Evolutionary conservation across 1,140 invertebrate genomes (phyloP).

Genomic region (Calliphora vicina): DNA sequence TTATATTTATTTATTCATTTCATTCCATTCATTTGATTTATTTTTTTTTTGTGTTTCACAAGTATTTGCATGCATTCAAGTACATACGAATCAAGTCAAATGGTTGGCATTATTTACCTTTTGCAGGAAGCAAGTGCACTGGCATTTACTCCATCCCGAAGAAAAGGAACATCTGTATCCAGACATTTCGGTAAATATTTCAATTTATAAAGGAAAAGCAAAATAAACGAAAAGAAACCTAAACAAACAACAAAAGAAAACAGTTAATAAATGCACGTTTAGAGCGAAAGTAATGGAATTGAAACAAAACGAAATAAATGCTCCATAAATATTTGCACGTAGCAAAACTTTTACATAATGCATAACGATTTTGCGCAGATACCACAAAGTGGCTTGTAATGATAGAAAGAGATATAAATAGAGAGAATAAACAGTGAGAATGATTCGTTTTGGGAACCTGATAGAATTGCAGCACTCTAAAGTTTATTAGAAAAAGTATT

Average conservation of each 20-base stretch:
- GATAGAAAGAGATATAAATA: background rate
- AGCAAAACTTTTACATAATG: background rate
- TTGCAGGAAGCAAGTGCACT: background rate
- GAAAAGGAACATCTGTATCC: background rate
- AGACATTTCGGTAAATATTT: background rate
- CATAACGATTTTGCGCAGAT: background rate
- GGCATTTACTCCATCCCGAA: background rate
- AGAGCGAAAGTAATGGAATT: conserved; percentile 1
- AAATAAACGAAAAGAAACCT: background rate
- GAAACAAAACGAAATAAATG: background rate
- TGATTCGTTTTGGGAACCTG: background rate
- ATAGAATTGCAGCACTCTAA: background rate
- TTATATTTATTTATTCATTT: background rate
- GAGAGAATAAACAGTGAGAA: background rate
- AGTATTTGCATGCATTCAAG: background rate
- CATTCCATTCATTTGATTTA: background rate
- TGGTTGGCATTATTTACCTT: background rate
- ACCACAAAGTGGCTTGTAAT: background rate
- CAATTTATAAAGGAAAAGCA: background rate
- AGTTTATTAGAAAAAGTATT: background rate
- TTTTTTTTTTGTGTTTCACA: too few relatives aligned
- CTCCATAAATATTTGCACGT: background rate
- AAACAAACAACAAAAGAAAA: background rate
- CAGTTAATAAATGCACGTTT: background rate
- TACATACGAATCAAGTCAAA: background rate